A percentile compares a stretch with the other conserved stretches of the same genome.
Conservation (phyloP, 2,888 invertebrate genomes). For the Gastracanthus pulcherrimus region DNA sequence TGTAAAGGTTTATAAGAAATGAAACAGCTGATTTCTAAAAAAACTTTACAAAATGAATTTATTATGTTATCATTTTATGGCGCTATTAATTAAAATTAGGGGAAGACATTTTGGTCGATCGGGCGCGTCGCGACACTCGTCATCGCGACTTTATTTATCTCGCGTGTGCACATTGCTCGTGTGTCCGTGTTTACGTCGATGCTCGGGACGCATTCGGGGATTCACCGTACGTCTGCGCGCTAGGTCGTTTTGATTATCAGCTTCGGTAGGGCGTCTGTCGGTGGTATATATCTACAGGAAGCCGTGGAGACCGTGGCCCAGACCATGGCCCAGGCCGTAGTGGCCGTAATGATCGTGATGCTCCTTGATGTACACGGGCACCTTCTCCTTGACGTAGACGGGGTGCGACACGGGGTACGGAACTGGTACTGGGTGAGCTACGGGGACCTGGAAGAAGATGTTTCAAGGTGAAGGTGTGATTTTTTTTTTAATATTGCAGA, state of each 20-base stretch:
- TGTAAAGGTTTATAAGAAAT: too few relatives aligned
- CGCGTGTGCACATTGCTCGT: background rate
- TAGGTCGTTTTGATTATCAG: background rate
- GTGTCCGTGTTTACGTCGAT: background rate
- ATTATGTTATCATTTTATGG: conserved; percentile 66
- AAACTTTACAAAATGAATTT: conserved; percentile 73
- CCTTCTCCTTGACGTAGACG: conserved; percentile 78
- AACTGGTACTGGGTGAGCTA: conserved; percentile 79
- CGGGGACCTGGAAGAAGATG: conserved; percentile 71
- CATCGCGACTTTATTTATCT: conserved; percentile 24
- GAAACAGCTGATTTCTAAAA: conserved; percentile 57
- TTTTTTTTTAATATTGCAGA: too few relatives aligned
- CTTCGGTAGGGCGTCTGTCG: background rate
- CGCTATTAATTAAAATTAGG: conserved; percentile 66
- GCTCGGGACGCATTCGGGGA: too few relatives aligned
- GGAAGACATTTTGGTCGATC: conserved; percentile 66
- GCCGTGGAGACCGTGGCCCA: conserved; percentile 1
- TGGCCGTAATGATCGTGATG: conserved; percentile 51
- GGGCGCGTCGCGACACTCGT: conserved; percentile 62
- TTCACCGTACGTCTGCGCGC: background rate
- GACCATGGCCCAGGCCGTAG: conserved; percentile 58
- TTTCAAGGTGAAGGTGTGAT: background rate
- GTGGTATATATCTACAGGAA: background rate
- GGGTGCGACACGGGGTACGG: conserved; percentile 83
- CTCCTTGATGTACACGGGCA: conserved; percentile 72